phyloP scores from a whole-genome alignment of 37 sponge, comb jelly and placozoan species.

The Bolinopsis microptera region DNA sequence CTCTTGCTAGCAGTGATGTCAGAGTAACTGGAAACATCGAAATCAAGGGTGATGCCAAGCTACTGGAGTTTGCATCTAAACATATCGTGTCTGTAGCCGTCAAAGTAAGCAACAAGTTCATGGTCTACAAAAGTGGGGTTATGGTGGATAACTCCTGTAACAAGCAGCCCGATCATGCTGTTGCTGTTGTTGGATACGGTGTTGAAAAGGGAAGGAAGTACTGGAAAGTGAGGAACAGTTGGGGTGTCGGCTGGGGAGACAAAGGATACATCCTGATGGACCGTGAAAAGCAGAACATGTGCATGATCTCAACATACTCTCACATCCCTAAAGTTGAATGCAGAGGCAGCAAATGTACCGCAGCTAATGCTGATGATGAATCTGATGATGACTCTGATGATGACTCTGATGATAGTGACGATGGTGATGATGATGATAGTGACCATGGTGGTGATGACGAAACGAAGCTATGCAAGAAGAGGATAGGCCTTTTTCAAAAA shows the following conservation, averaged over 20 bases:
- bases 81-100: slow-evolving; percentile 47
- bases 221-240: slow-evolving; percentile 65
- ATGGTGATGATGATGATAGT: not conserved
- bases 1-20: not conserved
- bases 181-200: slow-evolving; percentile 37
- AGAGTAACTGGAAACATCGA: not conserved
- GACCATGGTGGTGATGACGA: not conserved
- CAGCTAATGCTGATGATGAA: not conserved
- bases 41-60: slow-evolving; percentile 12
- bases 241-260: slow-evolving; percentile 17
- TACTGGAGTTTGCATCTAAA: not conserved
- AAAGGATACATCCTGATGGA: slow-evolving; percentile 25
- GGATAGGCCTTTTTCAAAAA: not conserved
- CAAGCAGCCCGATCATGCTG: not conserved
- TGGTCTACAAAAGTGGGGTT: not conserved
- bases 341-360: not conserved
- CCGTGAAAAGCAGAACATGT: slow-evolving; percentile 30
- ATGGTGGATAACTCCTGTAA: not conserved
- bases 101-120: not conserved
- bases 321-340: slow-evolving; percentile 1
- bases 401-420: slow-evolving; percentile 41
- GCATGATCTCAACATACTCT: not conserved
- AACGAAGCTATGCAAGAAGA: not conserved
- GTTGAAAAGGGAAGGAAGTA: not conserved
- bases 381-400: slow-evolving; percentile 11